Conservation (phyloP, 2,888 invertebrate species). For the Saturnia pavonia region DNA sequence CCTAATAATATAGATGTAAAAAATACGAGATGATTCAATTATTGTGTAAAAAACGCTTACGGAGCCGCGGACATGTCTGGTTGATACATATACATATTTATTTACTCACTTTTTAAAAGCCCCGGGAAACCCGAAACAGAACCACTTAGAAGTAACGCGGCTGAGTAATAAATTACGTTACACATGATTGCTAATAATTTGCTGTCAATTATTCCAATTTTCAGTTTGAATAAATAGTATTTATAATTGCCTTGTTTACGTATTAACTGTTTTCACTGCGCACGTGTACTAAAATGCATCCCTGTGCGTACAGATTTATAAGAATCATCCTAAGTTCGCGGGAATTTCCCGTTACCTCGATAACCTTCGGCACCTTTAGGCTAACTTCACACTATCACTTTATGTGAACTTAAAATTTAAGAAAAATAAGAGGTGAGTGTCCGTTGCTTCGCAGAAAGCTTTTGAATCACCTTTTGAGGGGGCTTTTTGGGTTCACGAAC, state of each 20-base stretch:
- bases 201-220: neutral
- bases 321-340: conserved; percentile 15
- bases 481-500: too few species aligned
- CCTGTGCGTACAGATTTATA: conserved; percentile 19
- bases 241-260: conserved; percentile 11
- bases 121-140: conserved; percentile 11
- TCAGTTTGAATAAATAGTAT: neutral
- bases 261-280: conserved; percentile 6
- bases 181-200: neutral
- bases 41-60: too few species aligned
- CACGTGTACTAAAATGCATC: conserved; percentile 16
- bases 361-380: conserved; percentile 4
- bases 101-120: conserved; percentile 9
- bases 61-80: too few species aligned
- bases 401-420: neutral
- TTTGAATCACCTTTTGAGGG: neutral
- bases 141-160: conserved; percentile 8
- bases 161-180: conserved; percentile 9
- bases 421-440: neutral
- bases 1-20: too few species aligned
- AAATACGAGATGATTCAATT: too few species aligned
- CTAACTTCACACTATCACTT: neutral
- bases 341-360: conserved; percentile 23
- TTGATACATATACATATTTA: neutral
- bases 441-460: neutral